phyloP scores from a whole-genome alignment of 92 coral and sea anemone genomes.

The Parazoanthus atlanticus region DNA sequence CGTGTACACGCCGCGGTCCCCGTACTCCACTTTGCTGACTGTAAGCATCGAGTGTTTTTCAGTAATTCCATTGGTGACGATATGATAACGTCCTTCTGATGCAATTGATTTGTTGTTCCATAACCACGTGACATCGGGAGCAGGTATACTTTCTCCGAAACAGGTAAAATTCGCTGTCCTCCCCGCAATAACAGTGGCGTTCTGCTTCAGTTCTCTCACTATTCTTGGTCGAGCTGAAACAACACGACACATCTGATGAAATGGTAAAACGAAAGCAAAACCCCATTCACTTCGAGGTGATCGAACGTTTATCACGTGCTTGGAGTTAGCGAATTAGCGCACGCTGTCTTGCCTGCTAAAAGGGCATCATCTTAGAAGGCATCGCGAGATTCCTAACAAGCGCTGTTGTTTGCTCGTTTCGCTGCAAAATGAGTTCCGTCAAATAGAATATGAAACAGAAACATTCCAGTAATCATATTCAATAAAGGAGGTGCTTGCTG shows the following conservation, averaged over 20 bases:
- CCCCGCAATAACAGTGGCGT: slow-evolving; percentile 28
- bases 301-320: too few species aligned
- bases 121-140: slow-evolving; percentile 62
- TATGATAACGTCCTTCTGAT: background rate
- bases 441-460: too few species aligned
- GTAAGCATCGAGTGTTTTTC: slow-evolving; percentile 34
- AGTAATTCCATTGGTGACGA: slow-evolving; percentile 6
- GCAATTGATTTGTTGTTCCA: background rate
- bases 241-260: background rate
- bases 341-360: too few species aligned
- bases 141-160: slow-evolving; percentile 65
- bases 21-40: slow-evolving; percentile 38
- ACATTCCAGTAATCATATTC: too few species aligned
- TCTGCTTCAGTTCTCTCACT: slow-evolving; percentile 1
- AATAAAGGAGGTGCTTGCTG: too few species aligned
- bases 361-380: too few species aligned
- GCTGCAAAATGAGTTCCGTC: too few species aligned
- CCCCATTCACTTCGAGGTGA: background rate
- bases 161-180: slow-evolving; percentile 41
- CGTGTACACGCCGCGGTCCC: slow-evolving; percentile 61
- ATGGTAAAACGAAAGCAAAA: background rate
- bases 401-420: too few species aligned
- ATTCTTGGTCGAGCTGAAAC: slow-evolving; percentile 61
- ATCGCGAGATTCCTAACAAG: too few species aligned
- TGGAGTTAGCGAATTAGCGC: too few species aligned